Base-by-base conservation (phyloP, 2,113 vertebrate species). In the Genyomyrus donnyi region DNA sequence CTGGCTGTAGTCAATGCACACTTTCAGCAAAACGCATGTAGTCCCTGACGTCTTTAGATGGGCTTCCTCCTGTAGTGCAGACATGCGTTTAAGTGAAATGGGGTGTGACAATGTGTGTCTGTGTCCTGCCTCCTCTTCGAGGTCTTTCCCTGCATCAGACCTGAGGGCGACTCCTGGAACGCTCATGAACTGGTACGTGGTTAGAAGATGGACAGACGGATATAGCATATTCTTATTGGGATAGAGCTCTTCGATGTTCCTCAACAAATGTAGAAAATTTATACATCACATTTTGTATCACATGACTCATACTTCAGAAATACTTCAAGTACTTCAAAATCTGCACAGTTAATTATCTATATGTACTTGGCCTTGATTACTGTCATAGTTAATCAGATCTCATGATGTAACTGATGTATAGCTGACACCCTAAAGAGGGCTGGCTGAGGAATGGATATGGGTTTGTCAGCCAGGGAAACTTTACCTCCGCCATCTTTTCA, bases 401-500 rank as follows among this genome's bases (percentile, higher is more conserved):
- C 27, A 35, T 8, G 27, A 35, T 74, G 11, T 39, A 74, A 17
- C 31, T 4, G 42, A 85, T 24, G 0, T 48, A 45, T 48, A 17
- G n/a, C 31, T 62, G 24, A 8, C 24, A 24, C n/a, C 7, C 56
- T 24, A 62, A 27, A 1, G 31, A 74, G 31, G 31, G 70, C 13
- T 24, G 39, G 42, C 70, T 35, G 70, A 35, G 31, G 27, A 10
- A 39, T 39, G 70, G 70, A 35, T 39, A 35, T 19, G 70, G 5
- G 70, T 77, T 39, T 39, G 31, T 77, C 31, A 77, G 4, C 21
- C 0, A 15, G 48, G 8, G 15, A 53, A 6, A 62, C 4, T 96
- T 94, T 94, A 99, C 98, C 97, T 99, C 97, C 10, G 91, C 90
- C 53, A 95, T 93, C 90, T 97, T 96, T 89, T 96, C 94, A 80